A percentile compares a stretch with the other conserved stretches of the same genome.
phyloP scores from a whole-genome alignment of 2,888 invertebrate species.

The Seira sanloemensis region DNA sequence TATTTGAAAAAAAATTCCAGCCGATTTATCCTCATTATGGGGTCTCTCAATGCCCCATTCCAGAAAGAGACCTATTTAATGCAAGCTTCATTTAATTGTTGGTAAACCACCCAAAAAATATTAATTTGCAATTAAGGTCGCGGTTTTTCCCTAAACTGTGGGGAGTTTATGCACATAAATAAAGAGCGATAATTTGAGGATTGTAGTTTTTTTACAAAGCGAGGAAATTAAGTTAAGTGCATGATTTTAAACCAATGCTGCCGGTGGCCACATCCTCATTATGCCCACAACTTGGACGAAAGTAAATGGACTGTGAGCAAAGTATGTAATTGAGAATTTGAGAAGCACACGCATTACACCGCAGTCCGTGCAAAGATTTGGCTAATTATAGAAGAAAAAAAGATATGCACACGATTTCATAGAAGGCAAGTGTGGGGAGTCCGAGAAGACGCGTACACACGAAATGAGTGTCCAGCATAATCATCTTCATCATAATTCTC shows the following conservation, averaged over 20 bases:
- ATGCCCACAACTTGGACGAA: background rate
- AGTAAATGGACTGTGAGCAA: no score
- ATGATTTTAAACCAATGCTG: background rate
- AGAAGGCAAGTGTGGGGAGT: no score
- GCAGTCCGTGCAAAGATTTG: no score
- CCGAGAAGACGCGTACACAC: background rate
- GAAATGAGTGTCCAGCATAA: constrained; percentile 5
- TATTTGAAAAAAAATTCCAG: constrained; percentile 3
- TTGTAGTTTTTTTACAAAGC: no score
- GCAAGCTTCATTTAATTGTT: constrained; percentile 3
- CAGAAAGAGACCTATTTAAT: background rate
- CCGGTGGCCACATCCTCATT: background rate
- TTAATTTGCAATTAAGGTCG: constrained; percentile 1
- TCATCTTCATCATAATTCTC: background rate
- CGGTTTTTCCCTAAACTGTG: constrained; percentile 29
- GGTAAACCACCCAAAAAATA: constrained; percentile 15
- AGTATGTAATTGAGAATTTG: background rate
- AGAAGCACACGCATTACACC: background rate
- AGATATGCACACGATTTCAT: no score
- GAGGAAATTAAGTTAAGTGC: constrained; percentile 6
- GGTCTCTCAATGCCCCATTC: background rate
- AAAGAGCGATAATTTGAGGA: no score
- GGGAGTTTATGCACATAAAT: background rate
- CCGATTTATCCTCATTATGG: background rate
- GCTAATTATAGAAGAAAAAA: no score